Evolutionary conservation across 2,888 invertebrate species (phyloP), one percentile per base, ranked within the genome.

Genomic region (Acrobasis consociella): DNA sequence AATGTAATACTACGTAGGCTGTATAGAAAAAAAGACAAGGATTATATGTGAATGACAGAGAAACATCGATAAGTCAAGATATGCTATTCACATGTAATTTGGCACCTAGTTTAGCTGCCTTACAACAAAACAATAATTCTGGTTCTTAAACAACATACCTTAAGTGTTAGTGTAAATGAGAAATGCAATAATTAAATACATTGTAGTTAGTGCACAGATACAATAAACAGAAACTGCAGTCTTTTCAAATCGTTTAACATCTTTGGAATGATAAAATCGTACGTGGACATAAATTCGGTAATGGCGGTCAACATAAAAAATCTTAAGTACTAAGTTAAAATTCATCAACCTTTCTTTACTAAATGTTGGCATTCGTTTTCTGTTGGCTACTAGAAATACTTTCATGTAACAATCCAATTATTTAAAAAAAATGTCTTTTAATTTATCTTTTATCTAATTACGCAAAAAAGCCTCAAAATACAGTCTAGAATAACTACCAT

Each of bases 231-330:
- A 77, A 75, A 69, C 66, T 76, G 76, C 78, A 84, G 77, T 82
- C 81, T 82, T 81, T 74, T 73, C 16, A 38, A 79, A 72, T 72
- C 66, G 72, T 71, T 69, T 78, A 78, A 81, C 73, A 82, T 90
- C 90, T 91, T 91, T 91, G 90, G 90, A 90, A 90, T 89, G 86
- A 81, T 82, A 78, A 77, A 75, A 74, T 72, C 75, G 66, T 67
- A 65, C 50, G 65, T 58, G 63, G 17, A 22, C 42, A 42, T 56
- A 56, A 56, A 56, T 56, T 56, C 56, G 56, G 56, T 55, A 55
- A 56, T 56, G 42, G 56, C 56, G 2, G 39, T 46, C 42, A 56
- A 22, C 56, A 42, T 39, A 42, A 42, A 46, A n/a, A 46, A n/a
- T 46, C 46, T 46, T 46, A 46, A 65, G 63, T 69, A 69, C 62